Evolutionary conservation across 92 coral and sea anemone species (phyloP).

Genomic region (Umimayanthus chanpuru): DNA sequence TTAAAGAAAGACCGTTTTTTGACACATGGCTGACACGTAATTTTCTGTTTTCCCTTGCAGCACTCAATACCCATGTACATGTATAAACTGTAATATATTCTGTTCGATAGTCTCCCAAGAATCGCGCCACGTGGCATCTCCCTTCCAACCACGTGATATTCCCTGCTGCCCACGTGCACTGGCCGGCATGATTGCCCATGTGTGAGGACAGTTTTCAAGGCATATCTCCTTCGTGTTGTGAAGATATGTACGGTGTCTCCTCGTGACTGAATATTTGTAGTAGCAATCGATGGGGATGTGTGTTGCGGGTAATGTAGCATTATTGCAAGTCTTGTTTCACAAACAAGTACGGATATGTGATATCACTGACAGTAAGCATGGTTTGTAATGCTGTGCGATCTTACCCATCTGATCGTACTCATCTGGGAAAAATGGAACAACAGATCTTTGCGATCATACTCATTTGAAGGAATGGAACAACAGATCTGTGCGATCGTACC

Average conservation of each 20-base stretch:
- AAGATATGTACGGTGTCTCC: background rate
- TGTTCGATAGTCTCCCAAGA: background rate
- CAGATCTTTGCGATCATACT: too few species aligned
- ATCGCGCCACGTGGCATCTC: background rate
- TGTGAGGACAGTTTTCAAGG: background rate
- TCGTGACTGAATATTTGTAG: background rate
- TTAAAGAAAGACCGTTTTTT: background rate
- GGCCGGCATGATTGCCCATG: background rate
- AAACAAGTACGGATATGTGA: background rate
- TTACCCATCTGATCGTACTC: too few species aligned
- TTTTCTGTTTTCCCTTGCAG: constrained; percentile 9
- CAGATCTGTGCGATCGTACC: too few species aligned
- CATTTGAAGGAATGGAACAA: too few species aligned
- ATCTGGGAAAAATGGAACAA: too few species aligned
- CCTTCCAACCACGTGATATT: background rate
- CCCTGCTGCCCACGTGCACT: background rate
- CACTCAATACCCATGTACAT: background rate
- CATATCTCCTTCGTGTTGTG: background rate
- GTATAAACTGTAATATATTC: constrained; percentile 29
- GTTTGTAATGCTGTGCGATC: background rate
- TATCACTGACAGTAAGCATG: background rate
- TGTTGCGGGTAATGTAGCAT: background rate
- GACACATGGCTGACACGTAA: too few species aligned
- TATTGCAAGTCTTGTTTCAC: background rate
- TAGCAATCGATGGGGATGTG: background rate